Evolutionary conservation across 1,140 invertebrate species (phyloP).

Genomic region (Grapholita molesta): DNA sequence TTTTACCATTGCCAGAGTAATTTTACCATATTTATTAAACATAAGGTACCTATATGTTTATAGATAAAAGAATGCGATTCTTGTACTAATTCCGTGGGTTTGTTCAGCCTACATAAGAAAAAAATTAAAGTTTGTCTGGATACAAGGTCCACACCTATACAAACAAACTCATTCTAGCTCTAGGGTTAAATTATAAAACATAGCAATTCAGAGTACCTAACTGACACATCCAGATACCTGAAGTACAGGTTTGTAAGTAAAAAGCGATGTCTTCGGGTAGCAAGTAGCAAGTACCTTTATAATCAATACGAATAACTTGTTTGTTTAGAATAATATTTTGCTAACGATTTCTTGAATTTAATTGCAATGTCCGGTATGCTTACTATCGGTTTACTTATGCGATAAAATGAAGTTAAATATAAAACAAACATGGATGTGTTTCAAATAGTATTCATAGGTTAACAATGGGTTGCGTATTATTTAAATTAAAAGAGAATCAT

Average conservation of each 20-base stretch:
- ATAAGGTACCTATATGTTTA: too few species aligned
- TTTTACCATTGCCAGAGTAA: too few species aligned
- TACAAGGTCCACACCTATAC: too few species aligned
- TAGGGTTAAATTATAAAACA: not conserved
- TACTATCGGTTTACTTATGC: not conserved
- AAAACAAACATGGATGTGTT: not conserved
- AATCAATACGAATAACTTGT: not conserved
- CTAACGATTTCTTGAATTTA: not conserved
- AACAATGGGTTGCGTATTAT: too few species aligned
- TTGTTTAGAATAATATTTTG: not conserved
- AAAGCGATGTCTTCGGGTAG: not conserved
- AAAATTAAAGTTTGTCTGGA: too few species aligned
- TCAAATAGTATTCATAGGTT: not conserved
- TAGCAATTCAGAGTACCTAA: not conserved
- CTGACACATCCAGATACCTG: not conserved
- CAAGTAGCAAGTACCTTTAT: not conserved
- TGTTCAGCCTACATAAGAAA: too few species aligned
- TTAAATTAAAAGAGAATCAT: too few species aligned
- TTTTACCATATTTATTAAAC: too few species aligned
- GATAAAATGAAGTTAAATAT: not conserved
- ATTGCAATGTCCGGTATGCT: not conserved
- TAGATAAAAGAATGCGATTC: too few species aligned
- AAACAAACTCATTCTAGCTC: not conserved
- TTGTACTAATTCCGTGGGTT: too few species aligned
- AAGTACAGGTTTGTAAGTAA: not conserved